Conservation (phyloP, 2,888 invertebrate genomes). For the Pharmacophagus antenor region DNA sequence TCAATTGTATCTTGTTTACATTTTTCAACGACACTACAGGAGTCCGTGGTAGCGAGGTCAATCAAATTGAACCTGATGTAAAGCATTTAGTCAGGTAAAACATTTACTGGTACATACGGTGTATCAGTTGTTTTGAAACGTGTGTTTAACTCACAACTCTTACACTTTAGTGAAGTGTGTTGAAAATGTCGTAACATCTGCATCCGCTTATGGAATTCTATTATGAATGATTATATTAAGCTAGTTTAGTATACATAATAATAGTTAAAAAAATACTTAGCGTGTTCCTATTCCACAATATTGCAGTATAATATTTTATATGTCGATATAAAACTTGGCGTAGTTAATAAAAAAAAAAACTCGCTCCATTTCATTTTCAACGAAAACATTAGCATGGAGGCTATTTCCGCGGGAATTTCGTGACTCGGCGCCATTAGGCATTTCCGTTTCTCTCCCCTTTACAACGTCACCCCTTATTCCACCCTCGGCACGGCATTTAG, state of each 20-base stretch:
- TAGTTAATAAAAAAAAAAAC: constrained; percentile 29
- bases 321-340: constrained; percentile 32
- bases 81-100: too few species aligned
- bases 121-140: too few species aligned
- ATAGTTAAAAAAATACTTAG: background rate
- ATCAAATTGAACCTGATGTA: too few species aligned
- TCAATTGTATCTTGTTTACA: too few species aligned
- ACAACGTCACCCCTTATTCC: constrained; percentile 43
- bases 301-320: constrained; percentile 29
- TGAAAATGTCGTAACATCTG: too few species aligned
- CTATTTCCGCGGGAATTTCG: constrained; percentile 63
- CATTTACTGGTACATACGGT: too few species aligned
- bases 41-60: too few species aligned
- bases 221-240: too few species aligned
- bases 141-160: too few species aligned
- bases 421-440: constrained; percentile 70
- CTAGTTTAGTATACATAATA: background rate
- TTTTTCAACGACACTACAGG: too few species aligned
- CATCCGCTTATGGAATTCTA: background rate
- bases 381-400: constrained; percentile 45
- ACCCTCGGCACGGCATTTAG: constrained; percentile 50
- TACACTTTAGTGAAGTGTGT: too few species aligned
- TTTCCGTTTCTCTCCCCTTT: constrained; percentile 53
- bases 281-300: background rate
- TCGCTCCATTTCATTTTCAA: constrained; percentile 13